Conservation (phyloP, 2,797 vertebrate species). For the Enteromius treurensis region DNA sequence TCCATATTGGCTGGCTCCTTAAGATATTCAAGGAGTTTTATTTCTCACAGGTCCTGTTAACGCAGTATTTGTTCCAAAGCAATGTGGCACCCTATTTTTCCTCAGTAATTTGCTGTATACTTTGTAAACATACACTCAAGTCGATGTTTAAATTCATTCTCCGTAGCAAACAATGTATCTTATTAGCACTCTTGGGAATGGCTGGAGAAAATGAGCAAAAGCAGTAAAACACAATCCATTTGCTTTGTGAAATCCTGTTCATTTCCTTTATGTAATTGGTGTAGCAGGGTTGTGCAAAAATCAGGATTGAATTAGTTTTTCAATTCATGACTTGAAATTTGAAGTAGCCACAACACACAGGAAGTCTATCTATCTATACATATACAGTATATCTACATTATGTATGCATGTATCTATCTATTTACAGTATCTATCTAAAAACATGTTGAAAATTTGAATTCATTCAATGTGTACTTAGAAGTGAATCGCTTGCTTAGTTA, state of each 20-base stretch:
- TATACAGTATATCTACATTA: neutral
- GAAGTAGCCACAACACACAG: neutral
- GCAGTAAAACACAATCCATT: slow-evolving; percentile 22
- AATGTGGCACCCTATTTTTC: slow-evolving; percentile 25
- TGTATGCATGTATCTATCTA: no score
- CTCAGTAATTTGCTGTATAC: slow-evolving; percentile 42
- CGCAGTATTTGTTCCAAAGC: slow-evolving; percentile 1
- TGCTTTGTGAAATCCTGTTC: neutral
- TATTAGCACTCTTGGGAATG: slow-evolving; percentile 28
- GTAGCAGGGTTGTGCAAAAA: neutral
- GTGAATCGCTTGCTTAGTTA: neutral
- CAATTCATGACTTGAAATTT: neutral
- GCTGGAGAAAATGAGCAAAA: slow-evolving; percentile 25
- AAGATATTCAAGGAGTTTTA: slow-evolving; percentile 39
- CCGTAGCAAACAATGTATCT: neutral
- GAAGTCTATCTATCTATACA: neutral
- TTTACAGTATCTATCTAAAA: neutral
- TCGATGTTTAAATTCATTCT: slow-evolving; percentile 40
- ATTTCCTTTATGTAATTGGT: slow-evolving; percentile 11
- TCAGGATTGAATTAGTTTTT: neutral
- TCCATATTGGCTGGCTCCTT: slow-evolving; percentile 27
- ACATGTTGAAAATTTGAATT: neutral
- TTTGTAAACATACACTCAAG: slow-evolving; percentile 51
- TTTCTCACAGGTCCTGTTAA: slow-evolving; percentile 30
- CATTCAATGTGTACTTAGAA: neutral